Percentiles rank a stretch among this genome's conserved stretches.
Evolutionary conservation across 2,888 invertebrate genomes (phyloP).

Genomic region (Drosophila helvetica): DNA sequence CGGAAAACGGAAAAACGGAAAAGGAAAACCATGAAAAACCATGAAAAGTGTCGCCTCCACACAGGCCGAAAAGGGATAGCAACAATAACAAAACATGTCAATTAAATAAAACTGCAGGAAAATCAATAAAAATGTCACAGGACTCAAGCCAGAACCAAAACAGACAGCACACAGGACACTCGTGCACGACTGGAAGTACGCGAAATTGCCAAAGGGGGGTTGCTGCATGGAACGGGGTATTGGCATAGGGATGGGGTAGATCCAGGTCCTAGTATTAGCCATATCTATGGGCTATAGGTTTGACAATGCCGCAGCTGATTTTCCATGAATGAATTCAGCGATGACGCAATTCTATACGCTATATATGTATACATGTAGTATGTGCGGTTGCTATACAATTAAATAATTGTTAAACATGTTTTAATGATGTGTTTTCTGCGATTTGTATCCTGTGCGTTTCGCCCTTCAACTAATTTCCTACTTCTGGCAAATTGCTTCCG

Average conservation of each 20-base stretch:
- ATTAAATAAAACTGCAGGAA: slow-evolving; percentile 77
- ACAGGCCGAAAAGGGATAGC: slow-evolving; percentile 54
- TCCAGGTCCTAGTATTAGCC: too few species aligned
- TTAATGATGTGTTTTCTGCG: slow-evolving; percentile 64
- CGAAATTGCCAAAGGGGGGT: slow-evolving; percentile 40
- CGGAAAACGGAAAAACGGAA: background rate
- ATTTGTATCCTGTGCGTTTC: slow-evolving; percentile 20
- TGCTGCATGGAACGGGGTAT: background rate
- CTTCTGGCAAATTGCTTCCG: slow-evolving; percentile 63
- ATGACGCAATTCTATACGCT: slow-evolving; percentile 57
- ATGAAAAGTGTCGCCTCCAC: background rate
- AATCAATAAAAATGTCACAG: slow-evolving; percentile 69
- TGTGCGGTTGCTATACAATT: slow-evolving; percentile 53
- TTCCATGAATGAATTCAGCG: slow-evolving; percentile 65
- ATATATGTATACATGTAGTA: background rate
- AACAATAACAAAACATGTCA: slow-evolving; percentile 80
- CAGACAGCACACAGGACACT: background rate
- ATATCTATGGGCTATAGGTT: slow-evolving; percentile 16
- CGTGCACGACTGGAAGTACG: slow-evolving; percentile 48
- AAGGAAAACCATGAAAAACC: slow-evolving; percentile 11
- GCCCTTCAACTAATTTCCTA: slow-evolving; percentile 54
- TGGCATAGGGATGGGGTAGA: background rate
- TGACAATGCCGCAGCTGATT: slow-evolving; percentile 44
- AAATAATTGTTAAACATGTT: slow-evolving; percentile 69
- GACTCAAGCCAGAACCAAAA: slow-evolving; percentile 4